Base-by-base conservation (phyloP, 2,113 vertebrate genomes). In the Hipposideros armiger region DNA sequence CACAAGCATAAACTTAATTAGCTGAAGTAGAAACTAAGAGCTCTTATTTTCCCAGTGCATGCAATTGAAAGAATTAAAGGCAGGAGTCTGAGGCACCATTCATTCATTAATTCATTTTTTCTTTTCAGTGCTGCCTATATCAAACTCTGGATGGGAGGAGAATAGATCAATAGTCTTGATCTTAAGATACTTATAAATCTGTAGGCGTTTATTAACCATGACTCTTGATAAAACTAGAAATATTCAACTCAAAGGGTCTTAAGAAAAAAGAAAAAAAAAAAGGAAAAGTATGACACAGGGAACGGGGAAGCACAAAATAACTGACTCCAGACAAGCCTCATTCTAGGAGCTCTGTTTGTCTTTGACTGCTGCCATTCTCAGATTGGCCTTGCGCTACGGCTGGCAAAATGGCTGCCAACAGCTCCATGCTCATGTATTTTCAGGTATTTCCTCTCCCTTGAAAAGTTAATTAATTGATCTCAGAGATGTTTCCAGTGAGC, bases 181-280 rank as follows among this genome's bases (percentile, higher is more conserved):
- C 45, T 70, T 88, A 87, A 82, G 19, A 52, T 47, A 93, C 32
- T 89, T 83, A 28, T 4, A 90, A 62, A 56, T 70, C 14, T 28
- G 2, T 26, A 28, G 47, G 14, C 90, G 11, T 78, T 66, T 84
- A 66, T 70, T 90, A 78, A 85, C 6, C 11, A 64, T 47, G 6
- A 96, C 28, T 86, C 8, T 36, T 85, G 47, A 66, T 78, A 22
- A 64, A 86, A 77, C 64, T 56, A 45, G 80, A 87, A 67, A 76
- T 30, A 50, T 42, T 66, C 32, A 87, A 50, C 8, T 54, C 74
- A 64, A 87, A 70, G 54, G 2, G 62, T 52, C 17, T 64, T 52
- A 45, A 66, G 54, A 3, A 56, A 72, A 78, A 58, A 72, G 13
- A 24, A 4, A 11, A 19, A 64, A 32, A 20, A 2, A 9, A 19